Base-by-base conservation (phyloP, 2,113 vertebrate genomes). In the Pseudorhombus dupliciocellatus region DNA sequence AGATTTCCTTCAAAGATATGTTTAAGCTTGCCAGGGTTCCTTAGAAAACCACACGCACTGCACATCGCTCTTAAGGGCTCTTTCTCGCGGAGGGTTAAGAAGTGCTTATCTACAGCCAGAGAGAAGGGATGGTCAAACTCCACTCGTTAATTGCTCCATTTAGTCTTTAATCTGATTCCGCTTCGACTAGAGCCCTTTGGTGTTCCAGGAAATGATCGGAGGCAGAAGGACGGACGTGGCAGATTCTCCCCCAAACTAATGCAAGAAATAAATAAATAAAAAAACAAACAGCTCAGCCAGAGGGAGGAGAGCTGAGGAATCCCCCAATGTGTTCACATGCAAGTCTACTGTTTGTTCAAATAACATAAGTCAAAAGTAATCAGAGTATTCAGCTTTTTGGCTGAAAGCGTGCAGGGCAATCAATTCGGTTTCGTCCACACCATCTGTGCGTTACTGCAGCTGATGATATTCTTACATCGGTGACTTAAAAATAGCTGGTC, bases 141-240 rank as follows among this genome's bases (percentile, higher is more conserved):
- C 2, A 5, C 55, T 62, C 1, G 26, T 80, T 87, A 86, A 88
- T 84, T 79, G 83, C 71, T 77, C 73, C 77, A 77, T 86, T 77
- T 80, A 79, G 72, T 70, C 73, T 72, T 74, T 80, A 65, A 80
- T 75, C 58, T 61, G 56, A 65, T 82, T 88, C 78, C 64, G 85
- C 65, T 75, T 44, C 16, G 51, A 50, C 66, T 78, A 37, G 21
- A 65, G 52, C 68, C 40, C 4, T 54, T 56, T 63, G n/a, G 18
- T 51, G 66, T 80, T 84, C 64, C 72, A 84, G 85, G 84, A 91
- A 86, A 81, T 57, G 21, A 46, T 75, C 72, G 59, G 37, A 37
- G 44, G 63, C 59, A 30, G 16, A 83, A 79, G 56, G 61, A 46
- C 12, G 28, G 61, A 65, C 52, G 28, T 0, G 18, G 40, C 30